phyloP scores from a whole-genome alignment of 2,888 invertebrate species.

The Hyppa rectilinea region DNA sequence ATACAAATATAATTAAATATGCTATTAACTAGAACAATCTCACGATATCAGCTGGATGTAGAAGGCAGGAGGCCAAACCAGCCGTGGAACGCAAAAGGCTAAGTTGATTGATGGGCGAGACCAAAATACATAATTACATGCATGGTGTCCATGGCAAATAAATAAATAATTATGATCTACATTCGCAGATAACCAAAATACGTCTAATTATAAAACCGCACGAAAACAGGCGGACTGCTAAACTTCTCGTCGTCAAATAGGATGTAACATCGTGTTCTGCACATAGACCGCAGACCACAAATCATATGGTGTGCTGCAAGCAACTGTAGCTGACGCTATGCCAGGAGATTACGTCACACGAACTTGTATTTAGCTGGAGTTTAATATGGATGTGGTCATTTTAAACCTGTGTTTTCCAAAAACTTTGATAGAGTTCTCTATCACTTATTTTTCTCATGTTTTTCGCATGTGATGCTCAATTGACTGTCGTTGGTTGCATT shows the following conservation, averaged over 20 bases:
- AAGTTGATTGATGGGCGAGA: not conserved
- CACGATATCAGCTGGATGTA: not conserved
- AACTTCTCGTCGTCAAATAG: slow-evolving; percentile 48
- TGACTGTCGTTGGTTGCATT: not conserved
- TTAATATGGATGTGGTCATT: not conserved
- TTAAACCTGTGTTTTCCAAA: no score
- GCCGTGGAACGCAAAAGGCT: not conserved
- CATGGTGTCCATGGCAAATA: not conserved
- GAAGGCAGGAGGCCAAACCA: not conserved
- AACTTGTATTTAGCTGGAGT: not conserved
- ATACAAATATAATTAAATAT: not conserved
- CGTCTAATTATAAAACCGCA: slow-evolving; percentile 49
- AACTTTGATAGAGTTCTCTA: not conserved
- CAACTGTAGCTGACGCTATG: slow-evolving; percentile 35
- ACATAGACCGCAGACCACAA: slow-evolving; percentile 42
- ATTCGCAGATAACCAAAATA: slow-evolving; percentile 17
- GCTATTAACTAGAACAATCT: not conserved
- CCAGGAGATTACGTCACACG: slow-evolving; percentile 3
- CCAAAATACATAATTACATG: not conserved
- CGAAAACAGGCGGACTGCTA: slow-evolving; percentile 35
- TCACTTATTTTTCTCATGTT: no score
- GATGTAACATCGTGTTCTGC: slow-evolving; percentile 42
- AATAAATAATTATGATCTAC: slow-evolving; percentile 3
- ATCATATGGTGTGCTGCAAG: slow-evolving; percentile 35
- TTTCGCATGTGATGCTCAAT: no score